Evolutionary conservation across 2,113 vertebrate genomes (phyloP), one percentile per base, ranked within the genome.

Genomic region (Jacana jacana): DNA sequence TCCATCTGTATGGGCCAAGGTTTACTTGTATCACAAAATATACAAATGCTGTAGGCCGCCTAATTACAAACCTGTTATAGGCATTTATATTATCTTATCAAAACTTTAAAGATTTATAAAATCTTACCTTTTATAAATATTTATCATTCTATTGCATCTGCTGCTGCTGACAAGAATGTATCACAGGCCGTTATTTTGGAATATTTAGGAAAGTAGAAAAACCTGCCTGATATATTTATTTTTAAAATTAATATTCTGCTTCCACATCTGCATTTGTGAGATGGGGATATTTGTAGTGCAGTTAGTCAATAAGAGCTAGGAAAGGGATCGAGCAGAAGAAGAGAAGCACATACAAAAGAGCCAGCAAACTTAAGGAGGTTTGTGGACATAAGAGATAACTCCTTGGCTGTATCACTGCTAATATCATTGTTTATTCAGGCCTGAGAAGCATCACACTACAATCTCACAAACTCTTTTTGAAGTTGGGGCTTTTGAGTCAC

Each of bases 361-460:
- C 37, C n/a, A 1, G 3, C 33, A 73, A 78, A 87, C 37, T 81
- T 31, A 64, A 71, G 64, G 19, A 69, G 63, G 2, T 64, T 79
- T 91, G 61, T 81, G 61, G 46, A 84, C 35, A 16, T 78, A 64
- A 70, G 80, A 93, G 73, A 71, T 82, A 94, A 72, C 54, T 42
- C 42, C 30, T 84, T 84, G 61, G 69, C 88, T 63, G 10, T 39
- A 71, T n/a, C 18, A 48, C 73, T 65, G 51, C 42, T 86, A 91
- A 28, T 86, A 87, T 87, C 81, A 79, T 69, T 95, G 73, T 84
- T 93, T 95, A 93, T 89, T 60, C 93, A 96, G 94, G 73, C 61
- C 61, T 52, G 57, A 81, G 70, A 89, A 87, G 39, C 79, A 87
- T 89, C 73, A 81, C 30, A 5, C 27, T 69, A 8, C 23, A 72